Base-by-base conservation (phyloP, 1,140 invertebrate species). In the Cydia fagiglandana region DNA sequence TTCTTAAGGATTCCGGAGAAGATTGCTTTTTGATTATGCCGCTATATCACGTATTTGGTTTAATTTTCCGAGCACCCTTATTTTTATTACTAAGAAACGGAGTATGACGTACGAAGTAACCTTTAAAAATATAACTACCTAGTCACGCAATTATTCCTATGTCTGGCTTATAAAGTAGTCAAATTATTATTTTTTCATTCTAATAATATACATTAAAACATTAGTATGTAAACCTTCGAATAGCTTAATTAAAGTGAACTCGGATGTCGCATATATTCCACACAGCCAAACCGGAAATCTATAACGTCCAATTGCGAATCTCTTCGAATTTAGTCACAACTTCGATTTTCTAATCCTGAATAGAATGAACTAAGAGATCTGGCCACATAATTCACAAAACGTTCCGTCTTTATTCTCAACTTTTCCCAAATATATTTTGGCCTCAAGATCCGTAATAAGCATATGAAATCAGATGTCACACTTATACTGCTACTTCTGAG, bases 21-120 rank as follows among this genome's bases (percentile, higher is more conserved):
- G 80, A 86, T 84, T 83, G 82, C 84, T 85, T 84, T 86, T 85
- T 86, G 83, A 86, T 86, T 70, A 70, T 38, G 34, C 38, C 38
- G 9, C 2, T 70, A 38, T 70, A 70, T 70, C 66, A 70, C 66
- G 66, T 70, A 70, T 70, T 70, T 70, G 30, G 66, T 41, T 70
- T 70, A 70, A 70, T 70, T 70, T 47, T 70, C 64, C 30, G n/a
- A n/a, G 66, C 15, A 38, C 34, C 38, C 38, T 38, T 70, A 61
- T 61, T 61, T 61, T 38, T 17, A 10, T 70, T 3, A 34, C 13
- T 70, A 41, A 9, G n/a, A 5, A 70, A 17, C 66, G 17, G 34
- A 9, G 30, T 17, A 68, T 38, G 28, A 45, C 56, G 56, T 61
- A 20, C 0, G 17, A 24, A 61, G 56, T 61, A 61, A 61, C 20